Evolutionary conservation across 2,888 invertebrate species (phyloP), one percentile per base, ranked within the genome.

Genomic region (Fragum whitleyi): DNA sequence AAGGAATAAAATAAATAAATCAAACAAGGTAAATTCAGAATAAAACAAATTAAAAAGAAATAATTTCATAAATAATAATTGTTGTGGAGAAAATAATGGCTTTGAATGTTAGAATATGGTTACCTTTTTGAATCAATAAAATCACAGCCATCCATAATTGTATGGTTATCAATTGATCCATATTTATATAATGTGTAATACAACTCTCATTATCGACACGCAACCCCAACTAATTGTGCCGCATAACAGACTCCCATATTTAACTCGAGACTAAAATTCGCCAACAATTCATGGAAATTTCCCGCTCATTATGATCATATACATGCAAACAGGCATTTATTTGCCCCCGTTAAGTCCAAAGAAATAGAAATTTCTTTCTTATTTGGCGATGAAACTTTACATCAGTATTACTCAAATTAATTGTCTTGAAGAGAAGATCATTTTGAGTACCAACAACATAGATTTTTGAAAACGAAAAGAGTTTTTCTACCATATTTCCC

Each of bases 361-460:
- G 2, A 47, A 47, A 47, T 19, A 47, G 2, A 9, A 9, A 36
- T n/a, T 19, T 47, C 47, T 47, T n/a, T 3, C 57, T 57, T 23
- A 57, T 9, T 23, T 23, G 2, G 21, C 5, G 3, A 5, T 2
- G 5, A 26, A 57, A 23, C 57, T 23, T 23, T 57, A 57, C 23
- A 14, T 57, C n/a, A 5, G 7, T 21, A 23, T 9, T 57, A 57
- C 57, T 57, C 23, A 57, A 57, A 57, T 21, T 21, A 23, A 57
- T 57, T 23, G 26, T 57, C 57, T 21, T n/a, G 11, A 23, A 3
- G 57, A 26, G 57, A 57, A 9, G 2, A 57, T 57, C n/a, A 21
- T 57, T 57, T 57, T 23, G 57, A 57, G 23, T 57, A 57, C 57
- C 57, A 57, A 57, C 57, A 57, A 26, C 23, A 57, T 57, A 57